These are phyloP conservation scores for Rhodophaea formosa DNA, from an alignment of 2,888 invertebrate species.

Conservation along the genomic window DNA sequence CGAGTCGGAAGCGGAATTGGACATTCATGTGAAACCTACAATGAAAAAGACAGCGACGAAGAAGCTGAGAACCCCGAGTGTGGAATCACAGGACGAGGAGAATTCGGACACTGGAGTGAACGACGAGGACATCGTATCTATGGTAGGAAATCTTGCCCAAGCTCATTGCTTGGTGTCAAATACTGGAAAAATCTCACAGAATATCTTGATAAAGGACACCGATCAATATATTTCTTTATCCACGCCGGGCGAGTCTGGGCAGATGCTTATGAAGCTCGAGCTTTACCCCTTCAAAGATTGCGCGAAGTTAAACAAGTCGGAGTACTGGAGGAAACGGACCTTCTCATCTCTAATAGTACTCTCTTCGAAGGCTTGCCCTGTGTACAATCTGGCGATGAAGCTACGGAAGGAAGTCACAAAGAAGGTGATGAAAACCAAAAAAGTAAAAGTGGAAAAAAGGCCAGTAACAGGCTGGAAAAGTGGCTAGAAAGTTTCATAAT, in stretches of 20 bases:
- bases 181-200: conserved; percentile 26
- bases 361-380: not conserved
- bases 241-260: conserved; percentile 27
- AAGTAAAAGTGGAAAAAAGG: conserved; percentile 4
- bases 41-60: no score
- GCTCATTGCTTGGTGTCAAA: conserved; percentile 24
- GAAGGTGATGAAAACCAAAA: no score
- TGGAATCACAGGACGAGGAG: no score
- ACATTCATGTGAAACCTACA: no score
- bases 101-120: not conserved
- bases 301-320: conserved; percentile 10
- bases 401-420: no score
- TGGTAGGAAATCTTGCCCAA: conserved; percentile 20
- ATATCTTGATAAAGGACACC: conserved; percentile 23
- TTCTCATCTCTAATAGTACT: conserved; percentile 5
- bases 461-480: conserved; percentile 16
- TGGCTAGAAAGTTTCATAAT: conserved; percentile 12
- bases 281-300: conserved; percentile 24
- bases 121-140: conserved; percentile 20
- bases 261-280: conserved; percentile 25
- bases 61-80: no score
- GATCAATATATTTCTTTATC: conserved; percentile 24
- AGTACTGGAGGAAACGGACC: conserved; percentile 5
- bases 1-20: conserved; percentile 11
- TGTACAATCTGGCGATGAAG: no score